Conservation (phyloP, 2,888 invertebrate species). For the Trichacis sp. region DNA sequence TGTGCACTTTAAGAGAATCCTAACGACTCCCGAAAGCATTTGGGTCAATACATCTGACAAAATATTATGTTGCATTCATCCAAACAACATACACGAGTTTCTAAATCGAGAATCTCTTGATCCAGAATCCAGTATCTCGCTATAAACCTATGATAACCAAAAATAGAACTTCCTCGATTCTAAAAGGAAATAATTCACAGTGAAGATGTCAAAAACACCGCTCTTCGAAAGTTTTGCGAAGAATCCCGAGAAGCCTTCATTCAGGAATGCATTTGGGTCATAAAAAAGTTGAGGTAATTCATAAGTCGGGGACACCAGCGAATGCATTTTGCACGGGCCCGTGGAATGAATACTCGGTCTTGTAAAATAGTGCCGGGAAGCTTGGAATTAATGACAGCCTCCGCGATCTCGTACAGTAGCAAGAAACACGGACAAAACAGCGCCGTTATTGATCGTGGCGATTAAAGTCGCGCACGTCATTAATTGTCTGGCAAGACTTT, state of each 20-base stretch:
- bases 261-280: background rate
- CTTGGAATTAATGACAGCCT: constrained; percentile 50
- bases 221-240: too few relatives aligned
- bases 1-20: too few relatives aligned
- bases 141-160: too few relatives aligned
- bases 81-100: too few relatives aligned
- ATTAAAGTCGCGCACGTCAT: constrained; percentile 65
- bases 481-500: constrained; percentile 63
- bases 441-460: constrained; percentile 63
- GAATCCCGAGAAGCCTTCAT: background rate
- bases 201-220: too few relatives aligned
- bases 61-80: too few relatives aligned
- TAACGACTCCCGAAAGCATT: too few relatives aligned
- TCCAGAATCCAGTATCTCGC: too few relatives aligned
- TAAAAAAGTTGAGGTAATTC: background rate
- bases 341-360: constrained; percentile 20
- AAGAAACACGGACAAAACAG: constrained; percentile 53
- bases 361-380: constrained; percentile 15
- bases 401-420: constrained; percentile 59
- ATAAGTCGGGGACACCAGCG: background rate
- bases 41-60: too few relatives aligned
- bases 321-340: background rate
- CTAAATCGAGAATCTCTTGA: too few relatives aligned
- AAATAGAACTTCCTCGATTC: too few relatives aligned
- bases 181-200: too few relatives aligned